Evolutionary conservation across 2,797 vertebrate genomes (phyloP), one percentile per base, ranked within the genome.

Genomic region (Microchirus variegatus): DNA sequence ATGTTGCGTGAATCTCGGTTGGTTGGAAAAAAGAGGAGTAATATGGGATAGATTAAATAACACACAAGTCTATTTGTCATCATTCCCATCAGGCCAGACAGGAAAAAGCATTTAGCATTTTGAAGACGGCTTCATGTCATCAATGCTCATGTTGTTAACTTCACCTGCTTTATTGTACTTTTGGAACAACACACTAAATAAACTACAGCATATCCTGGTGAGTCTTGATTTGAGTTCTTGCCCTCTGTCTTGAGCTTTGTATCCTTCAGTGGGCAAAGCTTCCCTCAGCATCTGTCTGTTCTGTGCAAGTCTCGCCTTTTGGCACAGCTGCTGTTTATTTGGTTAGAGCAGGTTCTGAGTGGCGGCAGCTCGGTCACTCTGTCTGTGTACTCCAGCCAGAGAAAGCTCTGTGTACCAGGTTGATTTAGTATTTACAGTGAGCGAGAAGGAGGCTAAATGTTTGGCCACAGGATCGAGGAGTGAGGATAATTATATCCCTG

Each of bases 291-390:
- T 58, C 74, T 22, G 59, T 58, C 62, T 46, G 54, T 61, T 36
- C 53, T 18, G 31, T 22, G 22, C 35, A 49, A 57, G 51, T 48
- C 53, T 52, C 45, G 67, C 22, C 44, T 67, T 49, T 48, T 40
- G 6, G 2, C 71, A 68, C 77, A 85, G 67, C 77, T 79, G 73
- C 66, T 80, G 75, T 84, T 88, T 86, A 78, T 83, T 82, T 78
- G 63, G 68, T 70, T 60, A 70, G 59, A 83, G 78, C 62, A 69
- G 63, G 64, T 70, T 70, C 54, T 17, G 47, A 75, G 63, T 70
- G 52, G 59, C 57, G 61, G 53, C 37, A 9, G 43, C 64, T 68
- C 65, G 16, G 31, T 37, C 71, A 44, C 11, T 2, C 12, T 1
- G 31, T 31, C 49, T 65, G 67, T 71, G 67, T 67, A 41, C 61